Evolutionary conservation across 92 coral and sea anemone species (phyloP).

Genomic region (Umimayanthus kanabou): DNA sequence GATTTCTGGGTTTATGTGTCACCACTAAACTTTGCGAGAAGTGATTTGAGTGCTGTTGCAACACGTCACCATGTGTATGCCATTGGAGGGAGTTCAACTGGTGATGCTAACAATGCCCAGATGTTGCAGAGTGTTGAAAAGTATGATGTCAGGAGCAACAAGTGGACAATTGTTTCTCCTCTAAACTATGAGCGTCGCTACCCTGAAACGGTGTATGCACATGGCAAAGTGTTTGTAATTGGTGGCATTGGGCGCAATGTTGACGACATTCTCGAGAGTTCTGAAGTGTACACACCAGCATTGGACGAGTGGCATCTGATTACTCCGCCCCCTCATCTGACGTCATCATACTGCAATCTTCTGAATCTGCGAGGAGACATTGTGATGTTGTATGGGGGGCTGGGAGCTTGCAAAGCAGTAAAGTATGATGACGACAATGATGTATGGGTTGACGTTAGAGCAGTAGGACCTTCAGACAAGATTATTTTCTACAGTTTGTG

Average conservation of each 20-base stretch:
- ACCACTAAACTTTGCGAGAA: constrained; percentile 59
- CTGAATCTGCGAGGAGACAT: constrained; percentile 38
- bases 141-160: constrained; percentile 31
- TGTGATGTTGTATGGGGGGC: constrained; percentile 38
- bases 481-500: constrained; percentile 43
- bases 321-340: constrained; percentile 41
- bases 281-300: constrained; percentile 33
- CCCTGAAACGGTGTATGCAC: constrained; percentile 40
- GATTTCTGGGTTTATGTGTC: constrained; percentile 65
- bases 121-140: constrained; percentile 43
- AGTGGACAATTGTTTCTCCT: constrained; percentile 33
- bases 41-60: constrained; percentile 68
- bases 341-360: constrained; percentile 38
- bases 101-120: constrained; percentile 40
- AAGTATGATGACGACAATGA: constrained; percentile 32
- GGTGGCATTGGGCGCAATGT: constrained; percentile 41
- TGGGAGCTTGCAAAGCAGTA: constrained; percentile 34
- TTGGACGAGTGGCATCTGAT: constrained; percentile 42
- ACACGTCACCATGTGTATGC: constrained; percentile 56
- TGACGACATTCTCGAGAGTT: constrained; percentile 37
- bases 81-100: constrained; percentile 70
- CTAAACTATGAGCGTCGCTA: constrained; percentile 41
- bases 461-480: constrained; percentile 38
- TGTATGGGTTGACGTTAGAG: constrained; percentile 38
- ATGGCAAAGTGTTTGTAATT: constrained; percentile 37